Evolutionary conservation across 2,888 invertebrate genomes (phyloP).

Genomic region (Mythimna vitellina): DNA sequence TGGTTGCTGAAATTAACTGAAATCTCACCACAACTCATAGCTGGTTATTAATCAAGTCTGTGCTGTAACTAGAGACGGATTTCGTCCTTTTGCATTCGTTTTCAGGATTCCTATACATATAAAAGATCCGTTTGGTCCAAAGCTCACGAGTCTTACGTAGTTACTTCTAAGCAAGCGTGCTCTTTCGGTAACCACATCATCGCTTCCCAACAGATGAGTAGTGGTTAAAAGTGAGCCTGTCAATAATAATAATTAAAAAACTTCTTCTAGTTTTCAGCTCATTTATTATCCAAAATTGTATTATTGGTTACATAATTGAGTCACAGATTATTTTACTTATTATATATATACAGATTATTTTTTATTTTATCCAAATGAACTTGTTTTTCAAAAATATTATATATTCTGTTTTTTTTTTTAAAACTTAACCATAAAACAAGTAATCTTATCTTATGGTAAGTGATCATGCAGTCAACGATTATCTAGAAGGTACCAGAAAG

Average conservation of each 20-base stretch:
- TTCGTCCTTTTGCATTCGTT: background rate
- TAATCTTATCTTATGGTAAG: background rate
- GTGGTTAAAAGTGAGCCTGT: too few relatives aligned
- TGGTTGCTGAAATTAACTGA: background rate
- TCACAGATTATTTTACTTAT: too few relatives aligned
- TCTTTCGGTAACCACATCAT: too few relatives aligned
- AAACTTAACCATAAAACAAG: background rate
- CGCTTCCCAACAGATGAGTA: too few relatives aligned
- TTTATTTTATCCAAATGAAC: too few relatives aligned
- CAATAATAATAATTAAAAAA: too few relatives aligned
- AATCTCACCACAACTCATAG: background rate
- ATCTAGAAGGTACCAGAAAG: background rate
- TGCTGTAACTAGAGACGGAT: background rate
- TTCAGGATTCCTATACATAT: conserved; percentile 12
- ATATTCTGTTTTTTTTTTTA: background rate
- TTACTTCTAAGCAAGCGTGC: too few relatives aligned
- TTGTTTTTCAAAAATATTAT: background rate
- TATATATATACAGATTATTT: too few relatives aligned
- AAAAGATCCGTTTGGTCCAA: background rate
- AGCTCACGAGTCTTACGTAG: background rate
- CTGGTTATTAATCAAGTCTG: background rate
- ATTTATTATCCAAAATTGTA: background rate
- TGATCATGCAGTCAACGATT: background rate
- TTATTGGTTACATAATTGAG: too few relatives aligned
- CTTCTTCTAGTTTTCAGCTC: background rate